These are phyloP conservation scores for Galendromus occidentalis DNA, from an alignment of 1,140 invertebrate species.

Conservation along the genomic window DNA sequence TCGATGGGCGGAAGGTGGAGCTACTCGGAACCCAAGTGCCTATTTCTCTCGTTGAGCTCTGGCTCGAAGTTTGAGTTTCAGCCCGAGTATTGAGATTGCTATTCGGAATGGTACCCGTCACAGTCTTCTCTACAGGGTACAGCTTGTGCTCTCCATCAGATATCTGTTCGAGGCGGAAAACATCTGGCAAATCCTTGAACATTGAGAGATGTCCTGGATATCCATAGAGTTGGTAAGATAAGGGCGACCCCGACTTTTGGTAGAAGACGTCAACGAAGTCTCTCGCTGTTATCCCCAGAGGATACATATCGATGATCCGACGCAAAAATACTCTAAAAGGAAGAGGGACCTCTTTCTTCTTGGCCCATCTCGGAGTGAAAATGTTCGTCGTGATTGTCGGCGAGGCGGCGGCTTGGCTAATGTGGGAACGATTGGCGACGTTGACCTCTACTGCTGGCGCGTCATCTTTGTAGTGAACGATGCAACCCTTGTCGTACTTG, in stretches of 20 bases:
- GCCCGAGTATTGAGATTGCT: not conserved
- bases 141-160: not conserved
- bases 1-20: not conserved
- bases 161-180: not conserved
- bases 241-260: not conserved
- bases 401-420: not conserved
- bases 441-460: not conserved
- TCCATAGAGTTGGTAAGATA: not conserved
- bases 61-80: not conserved
- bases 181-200: not conserved
- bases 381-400: not conserved
- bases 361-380: not conserved
- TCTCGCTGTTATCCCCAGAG: not conserved
- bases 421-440: not conserved
- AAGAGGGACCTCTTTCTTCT: not conserved
- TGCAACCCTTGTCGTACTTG: not conserved
- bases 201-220: conserved; percentile 4
- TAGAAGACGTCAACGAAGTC: not conserved
- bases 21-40: not conserved
- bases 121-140: not conserved
- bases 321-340: not conserved
- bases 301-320: not conserved
- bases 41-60: not conserved
- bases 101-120: not conserved
- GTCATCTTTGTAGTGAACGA: not conserved